A percentile compares a stretch with the other conserved stretches of the same genome.
Evolutionary conservation across 2,797 vertebrate genomes (phyloP).

Genomic region (Gila robusta): DNA sequence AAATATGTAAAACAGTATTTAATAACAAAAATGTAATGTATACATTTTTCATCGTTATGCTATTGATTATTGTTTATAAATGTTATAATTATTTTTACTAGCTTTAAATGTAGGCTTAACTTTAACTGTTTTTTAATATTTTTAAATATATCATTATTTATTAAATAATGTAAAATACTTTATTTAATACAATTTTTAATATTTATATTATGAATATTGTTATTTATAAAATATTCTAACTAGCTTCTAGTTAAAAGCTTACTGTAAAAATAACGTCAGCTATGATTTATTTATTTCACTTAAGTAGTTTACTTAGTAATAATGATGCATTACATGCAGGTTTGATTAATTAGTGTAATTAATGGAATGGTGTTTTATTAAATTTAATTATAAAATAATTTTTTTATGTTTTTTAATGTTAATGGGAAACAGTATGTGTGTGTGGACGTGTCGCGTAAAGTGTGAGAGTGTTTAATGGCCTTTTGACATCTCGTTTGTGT

Average conservation of each 20-base stretch:
- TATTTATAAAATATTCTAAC: neutral
- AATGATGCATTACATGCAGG: neutral
- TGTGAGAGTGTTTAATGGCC: constrained; percentile 36
- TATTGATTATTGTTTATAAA: neutral
- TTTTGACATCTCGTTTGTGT: constrained; percentile 54
- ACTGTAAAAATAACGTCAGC: neutral
- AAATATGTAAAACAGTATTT: neutral
- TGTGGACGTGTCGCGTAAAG: constrained; percentile 19
- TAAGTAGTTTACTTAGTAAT: neutral
- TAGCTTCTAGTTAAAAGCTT: neutral
- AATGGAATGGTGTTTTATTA: neutral
- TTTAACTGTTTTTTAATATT: neutral
- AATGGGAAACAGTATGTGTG: neutral
- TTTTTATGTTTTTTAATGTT: neutral
- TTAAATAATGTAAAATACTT: neutral
- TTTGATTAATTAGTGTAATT: constrained; percentile 9
- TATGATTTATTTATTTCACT: neutral
- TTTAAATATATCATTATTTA: neutral
- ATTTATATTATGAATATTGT: neutral
- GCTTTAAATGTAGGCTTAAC: neutral
- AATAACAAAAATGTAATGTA: neutral
- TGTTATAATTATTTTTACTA: neutral
- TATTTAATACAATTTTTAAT: too few relatives aligned
- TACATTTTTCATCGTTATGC: neutral
- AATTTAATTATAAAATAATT: constrained; percentile 6